Percentiles rank a stretch among this genome's conserved stretches.
Evolutionary conservation across 2,888 invertebrate genomes (phyloP).

Genomic region (Myopa testacea): DNA sequence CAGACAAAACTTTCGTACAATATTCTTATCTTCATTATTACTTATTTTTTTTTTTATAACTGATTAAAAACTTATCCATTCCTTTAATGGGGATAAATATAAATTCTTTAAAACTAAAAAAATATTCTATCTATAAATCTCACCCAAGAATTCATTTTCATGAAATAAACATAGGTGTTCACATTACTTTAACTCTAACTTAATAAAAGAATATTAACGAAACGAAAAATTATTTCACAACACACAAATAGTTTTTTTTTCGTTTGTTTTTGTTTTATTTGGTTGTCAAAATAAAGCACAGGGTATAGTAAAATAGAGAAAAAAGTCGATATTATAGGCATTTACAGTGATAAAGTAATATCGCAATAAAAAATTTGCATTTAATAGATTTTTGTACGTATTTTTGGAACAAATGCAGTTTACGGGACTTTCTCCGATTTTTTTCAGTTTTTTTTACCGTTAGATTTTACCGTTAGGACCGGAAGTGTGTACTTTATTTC

Average conservation of each 20-base stretch:
- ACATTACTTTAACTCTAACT: constrained; percentile 13
- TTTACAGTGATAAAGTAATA: constrained; percentile 6
- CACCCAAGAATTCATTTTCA: constrained; percentile 37
- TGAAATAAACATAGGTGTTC: constrained; percentile 35
- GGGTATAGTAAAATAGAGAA: constrained; percentile 14
- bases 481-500: too few relatives aligned
- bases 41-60: constrained; percentile 48
- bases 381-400: too few relatives aligned
- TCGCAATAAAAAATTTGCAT: constrained; percentile 21
- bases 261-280: constrained; percentile 10
- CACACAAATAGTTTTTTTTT: background rate
- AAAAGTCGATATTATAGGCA: constrained; percentile 26
- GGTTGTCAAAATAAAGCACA: background rate
- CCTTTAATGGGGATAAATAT: constrained; percentile 40
- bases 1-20: constrained; percentile 11
- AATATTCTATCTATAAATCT: constrained; percentile 34
- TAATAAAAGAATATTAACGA: background rate
- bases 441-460: too few relatives aligned
- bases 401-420: too few relatives aligned
- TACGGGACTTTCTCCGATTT: too few relatives aligned
- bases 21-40: constrained; percentile 45
- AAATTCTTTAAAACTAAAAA: constrained; percentile 38
- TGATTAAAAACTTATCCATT: constrained; percentile 42
- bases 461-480: too few relatives aligned
- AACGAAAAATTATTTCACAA: constrained; percentile 25